A percentile compares a stretch with the other conserved stretches of the same genome.
phyloP scores from a whole-genome alignment of 2,888 invertebrate species.

The Troglohyphantes excavatus region DNA sequence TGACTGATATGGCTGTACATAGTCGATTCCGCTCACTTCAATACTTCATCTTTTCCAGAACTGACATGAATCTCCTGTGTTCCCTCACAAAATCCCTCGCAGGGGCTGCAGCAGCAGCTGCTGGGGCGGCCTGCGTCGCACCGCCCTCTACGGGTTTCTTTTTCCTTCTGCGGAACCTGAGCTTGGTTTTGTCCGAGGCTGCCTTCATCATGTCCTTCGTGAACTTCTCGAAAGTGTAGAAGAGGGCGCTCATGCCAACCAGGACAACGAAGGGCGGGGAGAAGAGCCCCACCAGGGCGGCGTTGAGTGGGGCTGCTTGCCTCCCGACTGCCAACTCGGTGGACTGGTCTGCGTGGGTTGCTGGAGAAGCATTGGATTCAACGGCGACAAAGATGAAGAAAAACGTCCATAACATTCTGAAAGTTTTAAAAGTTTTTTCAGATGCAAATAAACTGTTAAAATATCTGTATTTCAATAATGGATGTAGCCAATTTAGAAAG shows the following conservation, averaged over 20 bases:
- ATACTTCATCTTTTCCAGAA: neutral
- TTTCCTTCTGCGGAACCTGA: conserved; percentile 30
- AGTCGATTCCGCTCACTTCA: too few relatives aligned
- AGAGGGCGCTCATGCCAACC: conserved; percentile 49
- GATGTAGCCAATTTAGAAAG: too few relatives aligned
- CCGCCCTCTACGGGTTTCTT: neutral
- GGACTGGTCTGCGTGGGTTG: too few relatives aligned
- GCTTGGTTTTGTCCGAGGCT: neutral
- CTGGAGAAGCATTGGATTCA: neutral
- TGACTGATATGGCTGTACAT: too few relatives aligned
- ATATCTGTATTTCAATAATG: too few relatives aligned
- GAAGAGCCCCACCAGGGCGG: conserved; percentile 61
- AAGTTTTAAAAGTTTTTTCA: neutral
- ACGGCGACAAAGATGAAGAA: neutral
- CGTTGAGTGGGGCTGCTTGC: conserved; percentile 30
- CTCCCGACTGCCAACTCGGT: neutral
- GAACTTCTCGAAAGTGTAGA: conserved; percentile 70
- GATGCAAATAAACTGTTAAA: too few relatives aligned
- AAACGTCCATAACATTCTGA: conserved; percentile 18
- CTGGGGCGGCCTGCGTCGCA: neutral
- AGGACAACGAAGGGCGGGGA: conserved; percentile 54
- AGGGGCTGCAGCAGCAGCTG: neutral
- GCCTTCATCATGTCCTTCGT: conserved; percentile 59
- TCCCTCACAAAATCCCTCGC: neutral
- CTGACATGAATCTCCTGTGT: conserved; percentile 19